Conservation (phyloP, 2,113 vertebrate genomes). For the Calidris pugnax region DNA sequence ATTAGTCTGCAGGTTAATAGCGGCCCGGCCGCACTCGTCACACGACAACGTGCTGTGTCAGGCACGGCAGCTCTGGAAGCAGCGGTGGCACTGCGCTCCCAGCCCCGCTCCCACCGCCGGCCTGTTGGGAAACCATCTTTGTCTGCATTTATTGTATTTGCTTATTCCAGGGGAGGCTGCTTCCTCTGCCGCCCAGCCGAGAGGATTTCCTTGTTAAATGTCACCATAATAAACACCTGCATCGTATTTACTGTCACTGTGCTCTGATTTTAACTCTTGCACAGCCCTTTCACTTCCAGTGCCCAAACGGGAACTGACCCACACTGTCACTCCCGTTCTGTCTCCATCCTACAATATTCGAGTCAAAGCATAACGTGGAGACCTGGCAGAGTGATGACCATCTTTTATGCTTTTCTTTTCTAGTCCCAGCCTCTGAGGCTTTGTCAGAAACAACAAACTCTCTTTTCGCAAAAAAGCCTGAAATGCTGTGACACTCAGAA, state of each 20-base stretch:
- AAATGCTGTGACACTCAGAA: background rate
- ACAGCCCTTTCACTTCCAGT: background rate
- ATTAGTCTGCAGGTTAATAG: background rate
- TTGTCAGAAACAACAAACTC: background rate
- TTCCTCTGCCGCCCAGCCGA: background rate
- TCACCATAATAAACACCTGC: background rate
- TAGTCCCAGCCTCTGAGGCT: background rate
- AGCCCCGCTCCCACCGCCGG: background rate
- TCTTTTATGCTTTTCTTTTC: background rate
- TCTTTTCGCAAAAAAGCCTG: background rate
- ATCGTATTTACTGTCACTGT: background rate
- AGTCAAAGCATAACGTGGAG: too few species aligned
- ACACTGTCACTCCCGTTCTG: background rate
- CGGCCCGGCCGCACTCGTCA: background rate
- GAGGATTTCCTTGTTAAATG: background rate
- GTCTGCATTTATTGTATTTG: background rate
- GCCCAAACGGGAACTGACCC: background rate
- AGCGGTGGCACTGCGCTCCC: rapidly evolving
- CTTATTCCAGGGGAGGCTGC: background rate
- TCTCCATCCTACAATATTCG: background rate
- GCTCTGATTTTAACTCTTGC: background rate
- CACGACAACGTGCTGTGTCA: background rate
- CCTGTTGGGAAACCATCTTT: background rate
- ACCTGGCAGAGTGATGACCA: background rate
- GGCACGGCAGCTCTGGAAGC: background rate